Evolutionary conservation across 2,888 invertebrate species (phyloP).

Genomic region (Chromoteleia sp.): DNA sequence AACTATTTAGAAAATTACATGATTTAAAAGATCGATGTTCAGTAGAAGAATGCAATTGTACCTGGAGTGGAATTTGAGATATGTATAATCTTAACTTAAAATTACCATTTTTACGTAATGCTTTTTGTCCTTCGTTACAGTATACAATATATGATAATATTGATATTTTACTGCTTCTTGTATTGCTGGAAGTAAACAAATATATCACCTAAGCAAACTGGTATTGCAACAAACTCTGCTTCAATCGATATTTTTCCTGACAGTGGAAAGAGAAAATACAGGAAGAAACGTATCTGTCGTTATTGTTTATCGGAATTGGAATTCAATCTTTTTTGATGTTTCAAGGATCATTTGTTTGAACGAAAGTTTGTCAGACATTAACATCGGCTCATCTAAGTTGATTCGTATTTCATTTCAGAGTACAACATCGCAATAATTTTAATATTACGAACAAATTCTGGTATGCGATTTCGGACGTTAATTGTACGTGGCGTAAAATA

Average conservation of each 20-base stretch:
- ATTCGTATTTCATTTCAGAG: constrained; percentile 46
- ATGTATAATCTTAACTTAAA: too few relatives aligned
- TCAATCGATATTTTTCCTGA: constrained; percentile 2
- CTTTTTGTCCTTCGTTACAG: too few relatives aligned
- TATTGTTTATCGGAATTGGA: constrained; percentile 45
- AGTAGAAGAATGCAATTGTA: too few relatives aligned
- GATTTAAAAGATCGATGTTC: too few relatives aligned
- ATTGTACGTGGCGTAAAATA: constrained; percentile 35
- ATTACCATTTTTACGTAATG: too few relatives aligned
- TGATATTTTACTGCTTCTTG: background rate
- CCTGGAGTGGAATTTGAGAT: too few relatives aligned
- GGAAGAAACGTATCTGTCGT: constrained; percentile 10
- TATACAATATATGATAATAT: too few relatives aligned
- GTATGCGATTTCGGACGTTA: constrained; percentile 48
- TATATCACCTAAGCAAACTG: background rate
- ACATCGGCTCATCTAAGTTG: constrained; percentile 23
- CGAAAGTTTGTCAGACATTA: constrained; percentile 39
- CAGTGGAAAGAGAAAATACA: constrained; percentile 28
- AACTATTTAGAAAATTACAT: too few relatives aligned
- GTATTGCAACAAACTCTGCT: constrained; percentile 2
- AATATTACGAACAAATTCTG: constrained; percentile 51
- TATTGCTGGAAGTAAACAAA: background rate
- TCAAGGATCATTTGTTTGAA: constrained; percentile 37
- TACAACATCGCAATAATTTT: constrained; percentile 37
- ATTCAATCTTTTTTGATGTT: constrained; percentile 28